Conservation (phyloP, 2,888 invertebrate species). For the Phalera bucephala region DNA sequence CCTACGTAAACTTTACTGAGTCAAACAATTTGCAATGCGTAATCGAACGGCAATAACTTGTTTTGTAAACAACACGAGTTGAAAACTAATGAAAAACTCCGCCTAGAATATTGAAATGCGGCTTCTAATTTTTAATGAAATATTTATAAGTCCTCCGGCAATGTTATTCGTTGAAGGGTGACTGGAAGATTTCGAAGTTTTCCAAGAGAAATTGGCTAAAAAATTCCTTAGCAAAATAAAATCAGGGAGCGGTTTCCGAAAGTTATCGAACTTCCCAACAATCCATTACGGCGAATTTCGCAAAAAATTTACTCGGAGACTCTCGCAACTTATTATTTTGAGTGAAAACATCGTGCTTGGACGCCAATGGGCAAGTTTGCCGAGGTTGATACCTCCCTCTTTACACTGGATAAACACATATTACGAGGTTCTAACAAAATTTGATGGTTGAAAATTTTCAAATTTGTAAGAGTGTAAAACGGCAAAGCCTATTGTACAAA, state of each 20-base stretch:
- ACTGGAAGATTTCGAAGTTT: conserved; percentile 75
- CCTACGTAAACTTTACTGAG: too few species aligned
- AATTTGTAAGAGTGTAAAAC: too few species aligned
- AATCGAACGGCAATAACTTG: too few species aligned
- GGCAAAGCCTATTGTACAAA: too few species aligned
- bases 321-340: conserved; percentile 78
- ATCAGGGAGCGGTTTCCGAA: conserved; percentile 80
- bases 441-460: too few species aligned
- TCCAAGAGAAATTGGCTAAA: conserved; percentile 79
- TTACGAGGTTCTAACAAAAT: conserved; percentile 33
- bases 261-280: conserved; percentile 81
- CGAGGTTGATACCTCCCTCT: conserved; percentile 37
- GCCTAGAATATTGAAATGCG: conserved; percentile 19
- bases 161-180: conserved; percentile 64
- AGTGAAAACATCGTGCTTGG: conserved; percentile 77
- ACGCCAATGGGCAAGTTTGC: conserved; percentile 60
- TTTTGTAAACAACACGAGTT: conserved; percentile 10
- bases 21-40: too few species aligned
- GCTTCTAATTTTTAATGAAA: conserved; percentile 33
- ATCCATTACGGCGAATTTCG: conserved; percentile 81
- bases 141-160: conserved; percentile 41
- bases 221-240: conserved; percentile 78
- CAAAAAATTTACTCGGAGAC: conserved; percentile 71
- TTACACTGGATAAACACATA: conserved; percentile 46
- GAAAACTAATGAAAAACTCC: conserved; percentile 20